These are phyloP conservation scores for Echinops telfairi DNA, from an alignment of 2,113 vertebrate species.

Conservation along the genomic window DNA sequence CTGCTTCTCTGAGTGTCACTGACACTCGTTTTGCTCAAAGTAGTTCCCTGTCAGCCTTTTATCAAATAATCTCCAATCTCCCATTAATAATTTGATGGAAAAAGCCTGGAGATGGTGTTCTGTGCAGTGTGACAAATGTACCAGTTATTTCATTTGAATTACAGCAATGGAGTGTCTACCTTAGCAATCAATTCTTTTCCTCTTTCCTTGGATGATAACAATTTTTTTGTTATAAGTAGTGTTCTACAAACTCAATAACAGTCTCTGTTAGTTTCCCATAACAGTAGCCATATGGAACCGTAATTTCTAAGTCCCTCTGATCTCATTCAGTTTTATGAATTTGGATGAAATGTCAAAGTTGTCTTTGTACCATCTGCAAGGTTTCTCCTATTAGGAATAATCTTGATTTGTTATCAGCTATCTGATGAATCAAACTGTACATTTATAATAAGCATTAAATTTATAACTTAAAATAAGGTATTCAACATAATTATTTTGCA, in stretches of 20 bases:
- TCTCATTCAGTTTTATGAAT: slow-evolving; percentile 80
- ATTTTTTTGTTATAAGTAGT: slow-evolving; percentile 80
- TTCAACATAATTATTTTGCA: slow-evolving; percentile 66
- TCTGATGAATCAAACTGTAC: slow-evolving; percentile 58
- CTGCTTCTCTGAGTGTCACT: slow-evolving; percentile 47
- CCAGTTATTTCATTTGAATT: slow-evolving; percentile 21
- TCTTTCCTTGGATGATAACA: slow-evolving; percentile 73
- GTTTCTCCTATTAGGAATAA: slow-evolving; percentile 67
- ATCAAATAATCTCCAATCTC: slow-evolving; percentile 44
- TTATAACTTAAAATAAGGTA: slow-evolving; percentile 66
- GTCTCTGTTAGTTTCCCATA: slow-evolving; percentile 78
- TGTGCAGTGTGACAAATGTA: not conserved
- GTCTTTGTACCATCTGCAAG: slow-evolving; percentile 79
- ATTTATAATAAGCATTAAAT: slow-evolving; percentile 51
- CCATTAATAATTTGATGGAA: slow-evolving; percentile 49
- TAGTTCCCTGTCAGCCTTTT: slow-evolving; percentile 34
- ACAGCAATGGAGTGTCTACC: slow-evolving; percentile 19
- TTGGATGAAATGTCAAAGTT: slow-evolving; percentile 78
- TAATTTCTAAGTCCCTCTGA: slow-evolving; percentile 84
- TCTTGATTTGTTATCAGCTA: slow-evolving; percentile 59
- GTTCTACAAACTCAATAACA: slow-evolving; percentile 76
- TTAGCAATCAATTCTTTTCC: slow-evolving; percentile 65
- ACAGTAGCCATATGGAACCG: slow-evolving; percentile 83
- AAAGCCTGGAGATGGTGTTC: slow-evolving; percentile 1
- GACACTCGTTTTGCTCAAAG: slow-evolving; percentile 52